A percentile compares a stretch with the other conserved stretches of the same genome.
These are phyloP conservation scores for Drosophila greeni DNA, from an alignment of 2,888 invertebrate genomes.

Conservation along the genomic window DNA sequence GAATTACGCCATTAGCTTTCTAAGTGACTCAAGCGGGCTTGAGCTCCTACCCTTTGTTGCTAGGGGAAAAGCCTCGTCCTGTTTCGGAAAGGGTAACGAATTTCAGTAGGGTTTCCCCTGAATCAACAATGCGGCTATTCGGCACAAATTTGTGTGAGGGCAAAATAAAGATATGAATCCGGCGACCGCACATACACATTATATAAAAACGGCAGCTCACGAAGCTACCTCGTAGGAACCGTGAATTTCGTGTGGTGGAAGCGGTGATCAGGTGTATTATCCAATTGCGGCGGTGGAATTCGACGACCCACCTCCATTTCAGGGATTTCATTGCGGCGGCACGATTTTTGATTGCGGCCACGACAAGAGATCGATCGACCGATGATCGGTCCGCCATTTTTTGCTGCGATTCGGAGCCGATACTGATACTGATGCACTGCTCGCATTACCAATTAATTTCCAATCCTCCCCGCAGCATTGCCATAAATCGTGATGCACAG, in stretches of 20 bases:
- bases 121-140: slow-evolving; percentile 6
- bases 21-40: slow-evolving; percentile 27
- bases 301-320: slow-evolving; percentile 64
- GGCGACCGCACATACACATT: slow-evolving; percentile 28
- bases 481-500: slow-evolving; percentile 61
- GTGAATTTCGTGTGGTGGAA: slow-evolving; percentile 53
- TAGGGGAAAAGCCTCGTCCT: slow-evolving; percentile 9
- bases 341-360: slow-evolving; percentile 65
- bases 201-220: slow-evolving; percentile 29
- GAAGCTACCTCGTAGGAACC: slow-evolving; percentile 28
- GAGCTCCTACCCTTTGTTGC: slow-evolving; percentile 16
- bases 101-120: slow-evolving; percentile 10
- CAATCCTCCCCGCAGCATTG: slow-evolving; percentile 46
- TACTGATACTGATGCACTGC: slow-evolving; percentile 54
- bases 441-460: slow-evolving; percentile 68
- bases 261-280: slow-evolving; percentile 72
- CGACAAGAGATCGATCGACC: slow-evolving; percentile 57
- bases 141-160: slow-evolving; percentile 7
- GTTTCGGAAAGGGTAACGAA: neutral
- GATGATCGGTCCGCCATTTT: slow-evolving; percentile 67
- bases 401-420: slow-evolving; percentile 58
- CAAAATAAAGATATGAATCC: slow-evolving; percentile 22
- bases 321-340: slow-evolving; percentile 66
- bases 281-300: slow-evolving; percentile 66
- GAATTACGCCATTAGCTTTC: slow-evolving; percentile 37